These are phyloP conservation scores for Petrocephalus sullivani DNA, from an alignment of 2,797 vertebrate genomes.

Conservation along the genomic window DNA sequence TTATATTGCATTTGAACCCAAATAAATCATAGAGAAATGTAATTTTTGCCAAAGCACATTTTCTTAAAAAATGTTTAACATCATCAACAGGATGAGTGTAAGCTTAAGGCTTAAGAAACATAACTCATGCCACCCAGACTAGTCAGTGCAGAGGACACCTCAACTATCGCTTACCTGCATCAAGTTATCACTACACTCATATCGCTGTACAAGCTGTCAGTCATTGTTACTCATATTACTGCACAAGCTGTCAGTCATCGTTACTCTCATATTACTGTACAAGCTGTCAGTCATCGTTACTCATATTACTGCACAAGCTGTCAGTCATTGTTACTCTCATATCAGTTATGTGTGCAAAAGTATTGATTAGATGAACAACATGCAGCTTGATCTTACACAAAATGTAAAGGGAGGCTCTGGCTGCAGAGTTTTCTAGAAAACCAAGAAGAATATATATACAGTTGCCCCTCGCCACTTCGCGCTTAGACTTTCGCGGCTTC, in stretches of 20 bases:
- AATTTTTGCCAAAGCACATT: background rate
- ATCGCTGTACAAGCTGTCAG: background rate
- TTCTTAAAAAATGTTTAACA: background rate
- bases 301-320: background rate
- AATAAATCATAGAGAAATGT: background rate
- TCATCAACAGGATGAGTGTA: background rate
- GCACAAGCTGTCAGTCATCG: too few relatives aligned
- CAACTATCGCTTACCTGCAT: background rate
- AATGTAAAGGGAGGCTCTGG: background rate
- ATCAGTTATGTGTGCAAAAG: background rate
- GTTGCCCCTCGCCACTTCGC: too few relatives aligned
- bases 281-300: too few relatives aligned
- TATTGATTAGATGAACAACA: background rate
- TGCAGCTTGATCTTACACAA: background rate
- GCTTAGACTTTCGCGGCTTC: too few relatives aligned
- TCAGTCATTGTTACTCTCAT: background rate
- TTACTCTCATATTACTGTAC: too few relatives aligned
- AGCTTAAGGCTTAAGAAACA: background rate
- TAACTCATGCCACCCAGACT: background rate
- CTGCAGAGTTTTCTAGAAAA: background rate
- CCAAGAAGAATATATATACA: background rate
- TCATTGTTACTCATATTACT: background rate
- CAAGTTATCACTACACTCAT: background rate
- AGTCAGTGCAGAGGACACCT: background rate
- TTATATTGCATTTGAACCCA: background rate